These are phyloP conservation scores for Pungitius pungitius DNA, from an alignment of 2,113 vertebrate species.

Conservation along the genomic window DNA sequence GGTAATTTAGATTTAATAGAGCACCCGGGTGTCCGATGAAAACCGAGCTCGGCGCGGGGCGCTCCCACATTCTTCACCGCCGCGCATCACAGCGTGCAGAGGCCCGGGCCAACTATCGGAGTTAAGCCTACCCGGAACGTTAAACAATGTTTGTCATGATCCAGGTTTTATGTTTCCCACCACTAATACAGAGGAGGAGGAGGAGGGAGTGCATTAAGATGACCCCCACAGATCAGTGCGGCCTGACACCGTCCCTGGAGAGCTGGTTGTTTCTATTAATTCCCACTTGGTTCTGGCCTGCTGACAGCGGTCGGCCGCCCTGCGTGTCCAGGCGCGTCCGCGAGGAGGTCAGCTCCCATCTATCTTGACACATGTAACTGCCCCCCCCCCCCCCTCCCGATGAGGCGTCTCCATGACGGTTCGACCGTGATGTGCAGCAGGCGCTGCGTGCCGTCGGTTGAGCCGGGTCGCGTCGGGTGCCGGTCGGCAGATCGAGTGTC, in stretches of 20 bases:
- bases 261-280: conserved; percentile 77
- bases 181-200: conserved; percentile 69
- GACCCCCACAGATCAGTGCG: conserved; percentile 65
- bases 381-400: too few relatives aligned
- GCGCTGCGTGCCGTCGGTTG: conserved; percentile 4
- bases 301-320: conserved; percentile 76
- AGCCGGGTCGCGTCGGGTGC: conserved; percentile 21
- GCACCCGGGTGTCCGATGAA: conserved; percentile 52
- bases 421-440: conserved; percentile 35
- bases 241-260: conserved; percentile 69
- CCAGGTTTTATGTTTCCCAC: conserved; percentile 68
- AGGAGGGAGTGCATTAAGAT: conserved; percentile 66
- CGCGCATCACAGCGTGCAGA: conserved; percentile 65
- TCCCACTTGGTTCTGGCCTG: conserved; percentile 55
- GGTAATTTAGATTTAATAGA: conserved; percentile 49
- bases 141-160: conserved; percentile 65
- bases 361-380: conserved; percentile 56
- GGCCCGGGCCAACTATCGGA: conserved; percentile 47
- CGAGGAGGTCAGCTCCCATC: conserved; percentile 55
- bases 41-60: conserved; percentile 47
- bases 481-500: conserved; percentile 24
- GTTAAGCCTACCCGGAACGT: conserved; percentile 69
- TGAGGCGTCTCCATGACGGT: conserved; percentile 33
- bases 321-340: conserved; percentile 70
- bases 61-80: conserved; percentile 73